Conservation (phyloP, 2,797 vertebrate genomes). For the Myotis findleyi region DNA sequence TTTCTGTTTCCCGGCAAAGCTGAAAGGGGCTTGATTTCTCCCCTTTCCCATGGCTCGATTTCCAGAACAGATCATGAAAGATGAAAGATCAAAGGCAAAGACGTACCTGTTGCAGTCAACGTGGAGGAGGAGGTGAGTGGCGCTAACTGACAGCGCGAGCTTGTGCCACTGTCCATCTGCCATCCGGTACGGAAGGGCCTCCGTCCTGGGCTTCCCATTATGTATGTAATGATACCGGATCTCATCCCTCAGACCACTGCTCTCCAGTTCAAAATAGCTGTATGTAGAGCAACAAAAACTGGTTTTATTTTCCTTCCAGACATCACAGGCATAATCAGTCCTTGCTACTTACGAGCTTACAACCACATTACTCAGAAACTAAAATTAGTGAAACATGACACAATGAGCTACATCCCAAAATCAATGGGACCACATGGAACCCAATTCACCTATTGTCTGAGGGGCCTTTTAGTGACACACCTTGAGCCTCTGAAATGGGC, state of each 20-base stretch:
- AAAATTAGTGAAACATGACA: constrained; percentile 34
- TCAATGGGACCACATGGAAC: neutral
- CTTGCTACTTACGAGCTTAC: neutral
- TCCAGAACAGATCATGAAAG: constrained; percentile 51
- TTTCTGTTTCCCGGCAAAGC: constrained; percentile 46
- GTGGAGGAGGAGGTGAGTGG: constrained; percentile 93
- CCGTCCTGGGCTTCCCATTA: constrained; percentile 92
- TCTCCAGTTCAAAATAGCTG: constrained; percentile 98
- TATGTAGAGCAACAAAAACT: constrained; percentile 64
- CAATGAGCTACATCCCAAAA: neutral
- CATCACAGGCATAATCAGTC: neutral
- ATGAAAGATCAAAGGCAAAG: neutral
- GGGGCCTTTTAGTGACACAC: neutral
- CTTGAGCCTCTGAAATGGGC: neutral
- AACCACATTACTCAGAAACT: neutral
- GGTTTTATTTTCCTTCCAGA: neutral
- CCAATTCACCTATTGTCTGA: neutral
- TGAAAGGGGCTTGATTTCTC: neutral
- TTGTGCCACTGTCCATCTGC: constrained; percentile 97
- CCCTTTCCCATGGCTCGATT: neutral
- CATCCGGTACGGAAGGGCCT: constrained; percentile 95
- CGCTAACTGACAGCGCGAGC: constrained; percentile 93
- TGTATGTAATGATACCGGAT: constrained; percentile 95
- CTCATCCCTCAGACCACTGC: constrained; percentile 95
- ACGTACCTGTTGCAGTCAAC: constrained; percentile 96